Percentiles rank a stretch among this genome's conserved stretches.
Conservation (phyloP, 2,888 invertebrate species). For the Parnassius orleans region DNA sequence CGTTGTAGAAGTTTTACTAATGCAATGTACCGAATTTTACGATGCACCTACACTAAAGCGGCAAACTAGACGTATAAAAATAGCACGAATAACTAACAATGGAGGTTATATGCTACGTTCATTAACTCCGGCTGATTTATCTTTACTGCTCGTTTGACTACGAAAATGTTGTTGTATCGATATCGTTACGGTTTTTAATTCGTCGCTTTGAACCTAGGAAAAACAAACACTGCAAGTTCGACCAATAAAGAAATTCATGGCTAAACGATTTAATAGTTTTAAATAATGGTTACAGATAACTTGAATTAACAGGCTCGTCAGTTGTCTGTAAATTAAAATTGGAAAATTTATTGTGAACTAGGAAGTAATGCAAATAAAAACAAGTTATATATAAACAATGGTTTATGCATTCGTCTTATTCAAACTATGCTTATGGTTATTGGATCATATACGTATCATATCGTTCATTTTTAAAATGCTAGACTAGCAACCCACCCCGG, state of each 20-base stretch:
- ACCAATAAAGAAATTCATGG: conserved; percentile 15
- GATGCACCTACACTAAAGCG: conserved; percentile 56
- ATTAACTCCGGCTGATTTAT: conserved; percentile 27
- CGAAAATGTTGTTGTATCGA: conserved; percentile 23
- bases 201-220: conserved; percentile 23
- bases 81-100: conserved; percentile 28
- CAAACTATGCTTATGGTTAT: too few species aligned
- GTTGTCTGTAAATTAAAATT: not conserved
- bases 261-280: conserved; percentile 19
- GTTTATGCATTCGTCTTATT: too few species aligned
- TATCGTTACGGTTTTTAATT: conserved; percentile 23
- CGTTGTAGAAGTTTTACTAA: conserved; percentile 51
- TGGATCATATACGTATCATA: too few species aligned
- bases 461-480: too few species aligned
- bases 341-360: not conserved
- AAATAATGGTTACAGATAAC: conserved; percentile 7
- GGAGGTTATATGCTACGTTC: conserved; percentile 23
- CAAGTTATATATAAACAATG: too few species aligned
- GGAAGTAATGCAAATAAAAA: too few species aligned
- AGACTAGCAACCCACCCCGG: too few species aligned
- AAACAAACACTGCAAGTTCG: conserved; percentile 21
- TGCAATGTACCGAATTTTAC: conserved; percentile 61
- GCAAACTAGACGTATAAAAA: conserved; percentile 33
- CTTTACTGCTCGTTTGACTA: conserved; percentile 26
- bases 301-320: not conserved